Conservation (phyloP, 2,888 invertebrate species). For the Zele albiditarsus region DNA sequence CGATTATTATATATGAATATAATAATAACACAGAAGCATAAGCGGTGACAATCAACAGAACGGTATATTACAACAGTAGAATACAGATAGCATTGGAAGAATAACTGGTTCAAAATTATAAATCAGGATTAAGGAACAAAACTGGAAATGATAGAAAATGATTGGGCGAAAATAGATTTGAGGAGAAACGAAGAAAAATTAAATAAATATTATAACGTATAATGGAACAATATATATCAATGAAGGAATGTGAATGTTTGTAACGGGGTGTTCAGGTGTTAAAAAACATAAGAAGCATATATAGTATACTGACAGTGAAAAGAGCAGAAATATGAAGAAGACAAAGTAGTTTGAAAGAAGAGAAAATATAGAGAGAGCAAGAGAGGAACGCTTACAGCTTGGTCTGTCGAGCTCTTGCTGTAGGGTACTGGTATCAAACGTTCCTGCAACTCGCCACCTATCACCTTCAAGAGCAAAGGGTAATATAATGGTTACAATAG, state of each 20-base stretch:
- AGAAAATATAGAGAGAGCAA: constrained; percentile 75
- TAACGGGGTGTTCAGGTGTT: constrained; percentile 26
- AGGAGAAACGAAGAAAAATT: not conserved
- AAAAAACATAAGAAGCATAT: constrained; percentile 37
- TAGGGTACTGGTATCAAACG: constrained; percentile 99
- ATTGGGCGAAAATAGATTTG: constrained; percentile 17
- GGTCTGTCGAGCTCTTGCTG: constrained; percentile 99
- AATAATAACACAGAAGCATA: constrained; percentile 45
- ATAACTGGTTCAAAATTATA: constrained; percentile 15
- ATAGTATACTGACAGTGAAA: constrained; percentile 47
- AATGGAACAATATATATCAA: not conserved
- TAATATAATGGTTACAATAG: constrained; percentile 82
- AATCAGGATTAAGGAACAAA: constrained; percentile 14
- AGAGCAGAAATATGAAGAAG: constrained; percentile 49
- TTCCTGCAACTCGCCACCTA: constrained; percentile 99
- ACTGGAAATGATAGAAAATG: not conserved
- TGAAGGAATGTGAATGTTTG: constrained; percentile 3
- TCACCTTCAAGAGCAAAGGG: constrained; percentile 98
- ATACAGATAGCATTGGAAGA: constrained; percentile 43
- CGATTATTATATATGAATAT: constrained; percentile 16
- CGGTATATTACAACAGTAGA: constrained; percentile 31
- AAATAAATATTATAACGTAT: not conserved
- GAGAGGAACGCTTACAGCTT: constrained; percentile 93
- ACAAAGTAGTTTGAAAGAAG: constrained; percentile 52
- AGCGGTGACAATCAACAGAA: constrained; percentile 36